Evolutionary conservation across 2,113 vertebrate genomes (phyloP).

Genomic region (Elephas maximus): DNA sequence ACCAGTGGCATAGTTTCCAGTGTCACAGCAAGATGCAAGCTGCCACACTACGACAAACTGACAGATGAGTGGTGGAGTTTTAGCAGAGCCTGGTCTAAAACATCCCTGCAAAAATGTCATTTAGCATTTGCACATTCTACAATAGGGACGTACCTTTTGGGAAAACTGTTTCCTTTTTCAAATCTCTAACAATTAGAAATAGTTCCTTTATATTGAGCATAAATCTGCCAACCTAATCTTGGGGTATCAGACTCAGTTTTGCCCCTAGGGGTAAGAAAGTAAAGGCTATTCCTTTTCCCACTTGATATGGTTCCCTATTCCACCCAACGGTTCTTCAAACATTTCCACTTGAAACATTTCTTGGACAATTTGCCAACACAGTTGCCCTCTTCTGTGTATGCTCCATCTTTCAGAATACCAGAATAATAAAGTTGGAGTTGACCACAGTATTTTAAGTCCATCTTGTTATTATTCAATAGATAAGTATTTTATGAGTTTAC

Average conservation of each 20-base stretch:
- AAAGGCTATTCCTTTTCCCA: background rate
- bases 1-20: too few species aligned
- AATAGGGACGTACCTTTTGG: background rate
- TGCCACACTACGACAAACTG: too few species aligned
- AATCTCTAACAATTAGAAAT: background rate
- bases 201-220: background rate
- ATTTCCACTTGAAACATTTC: background rate
- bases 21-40: too few species aligned
- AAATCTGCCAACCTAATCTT: background rate
- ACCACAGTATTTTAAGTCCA: background rate
- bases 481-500: background rate
- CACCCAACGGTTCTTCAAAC: background rate
- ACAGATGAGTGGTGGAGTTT: too few species aligned
- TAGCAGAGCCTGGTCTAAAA: background rate
- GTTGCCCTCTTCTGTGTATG: background rate
- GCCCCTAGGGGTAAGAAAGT: background rate
- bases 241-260: background rate
- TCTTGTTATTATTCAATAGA: background rate
- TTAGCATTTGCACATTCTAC: background rate
- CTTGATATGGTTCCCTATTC: background rate
- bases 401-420: background rate
- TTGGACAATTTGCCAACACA: background rate
- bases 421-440: background rate
- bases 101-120: background rate
- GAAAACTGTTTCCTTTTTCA: background rate